phyloP scores from a whole-genome alignment of 2,888 invertebrate genomes.

The Plagiodera versicolora region DNA sequence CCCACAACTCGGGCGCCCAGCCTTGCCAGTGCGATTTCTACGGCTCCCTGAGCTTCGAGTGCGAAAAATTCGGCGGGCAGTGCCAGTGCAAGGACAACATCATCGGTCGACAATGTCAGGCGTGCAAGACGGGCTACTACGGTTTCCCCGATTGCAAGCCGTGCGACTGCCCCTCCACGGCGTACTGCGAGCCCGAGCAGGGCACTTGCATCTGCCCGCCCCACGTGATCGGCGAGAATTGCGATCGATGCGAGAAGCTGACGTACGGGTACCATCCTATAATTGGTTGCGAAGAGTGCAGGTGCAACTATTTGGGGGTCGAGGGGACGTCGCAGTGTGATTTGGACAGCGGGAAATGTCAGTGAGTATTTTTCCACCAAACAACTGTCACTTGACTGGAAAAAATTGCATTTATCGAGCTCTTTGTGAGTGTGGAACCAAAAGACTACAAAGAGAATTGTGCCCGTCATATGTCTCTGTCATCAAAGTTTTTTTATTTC shows the following conservation, averaged over 20 bases:
- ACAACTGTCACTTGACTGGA: no score
- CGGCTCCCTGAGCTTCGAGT: slow-evolving; percentile 85
- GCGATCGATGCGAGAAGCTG: slow-evolving; percentile 84
- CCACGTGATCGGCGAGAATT: slow-evolving; percentile 84
- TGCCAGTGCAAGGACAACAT: slow-evolving; percentile 92
- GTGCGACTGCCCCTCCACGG: slow-evolving; percentile 83
- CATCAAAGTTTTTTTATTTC: no score
- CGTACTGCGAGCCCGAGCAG: slow-evolving; percentile 75
- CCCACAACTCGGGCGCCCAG: slow-evolving; percentile 92
- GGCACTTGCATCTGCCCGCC: slow-evolving; percentile 87
- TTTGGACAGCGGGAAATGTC: slow-evolving; percentile 81
- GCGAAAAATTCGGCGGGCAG: slow-evolving; percentile 93
- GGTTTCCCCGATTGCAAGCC: slow-evolving; percentile 94
- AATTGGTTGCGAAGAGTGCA: slow-evolving; percentile 94
- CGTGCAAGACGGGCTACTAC: slow-evolving; percentile 87
- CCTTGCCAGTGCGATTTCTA: slow-evolving; percentile 87
- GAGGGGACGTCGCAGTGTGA: slow-evolving; percentile 83
- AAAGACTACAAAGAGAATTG: no score
- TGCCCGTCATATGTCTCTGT: no score
- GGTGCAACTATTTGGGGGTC: slow-evolving; percentile 85
- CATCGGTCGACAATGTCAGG: slow-evolving; percentile 83
- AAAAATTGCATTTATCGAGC: no score
- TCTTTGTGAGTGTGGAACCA: no score
- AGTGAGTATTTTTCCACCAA: no score
- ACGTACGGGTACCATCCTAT: slow-evolving; percentile 93